Base-by-base conservation (phyloP, 2,888 invertebrate species). In the Aspidiotus rigidus region DNA sequence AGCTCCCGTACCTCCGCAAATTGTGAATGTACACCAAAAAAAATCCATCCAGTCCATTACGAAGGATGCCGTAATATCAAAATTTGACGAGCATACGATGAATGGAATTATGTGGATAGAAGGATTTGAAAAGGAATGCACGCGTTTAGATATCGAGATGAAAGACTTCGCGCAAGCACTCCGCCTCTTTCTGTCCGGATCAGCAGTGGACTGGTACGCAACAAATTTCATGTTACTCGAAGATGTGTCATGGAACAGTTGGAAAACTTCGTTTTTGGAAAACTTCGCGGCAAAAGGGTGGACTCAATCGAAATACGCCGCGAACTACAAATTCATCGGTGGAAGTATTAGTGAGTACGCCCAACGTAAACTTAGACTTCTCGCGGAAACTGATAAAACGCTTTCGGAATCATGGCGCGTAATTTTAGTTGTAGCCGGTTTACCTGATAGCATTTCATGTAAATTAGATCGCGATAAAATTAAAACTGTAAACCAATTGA, bases 261-360 rank as follows among this genome's bases (percentile, higher is more conserved):
- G 49, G 49, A 49, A 49, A 49, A 49, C 9, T 49, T 49, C 49
- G 11, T 49, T 49, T 49, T 49, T 49, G 49, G 49, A 49, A 49
- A 49, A 49, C n/a, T n/a, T n/a, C n/a, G n/a, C n/a, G n/a, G n/a
- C n/a, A n/a, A n/a, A n/a, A n/a, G n/a, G n/a, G n/a, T 11, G 9
- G 9, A 9, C 9, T 11, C 49, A 49, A 49, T 11, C 49, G 11
- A 49, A 49, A 49, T 49, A 49, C 11, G 49, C 49, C 9, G 49
- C 49, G 11, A 49, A 49, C 49, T 49, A 49, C 49, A 49, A 49
- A 49, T 49, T 49, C 11, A 49, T 49, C 49, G n/a, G n/a, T n/a
- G n/a, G n/a, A n/a, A n/a, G n/a, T n/a, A n/a, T n/a, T n/a, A n/a
- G n/a, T n/a, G n/a, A n/a, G n/a, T n/a, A n/a, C n/a, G n/a, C n/a